Evolutionary conservation across 2,888 invertebrate genomes (phyloP).

Genomic region (Idaea straminata): DNA sequence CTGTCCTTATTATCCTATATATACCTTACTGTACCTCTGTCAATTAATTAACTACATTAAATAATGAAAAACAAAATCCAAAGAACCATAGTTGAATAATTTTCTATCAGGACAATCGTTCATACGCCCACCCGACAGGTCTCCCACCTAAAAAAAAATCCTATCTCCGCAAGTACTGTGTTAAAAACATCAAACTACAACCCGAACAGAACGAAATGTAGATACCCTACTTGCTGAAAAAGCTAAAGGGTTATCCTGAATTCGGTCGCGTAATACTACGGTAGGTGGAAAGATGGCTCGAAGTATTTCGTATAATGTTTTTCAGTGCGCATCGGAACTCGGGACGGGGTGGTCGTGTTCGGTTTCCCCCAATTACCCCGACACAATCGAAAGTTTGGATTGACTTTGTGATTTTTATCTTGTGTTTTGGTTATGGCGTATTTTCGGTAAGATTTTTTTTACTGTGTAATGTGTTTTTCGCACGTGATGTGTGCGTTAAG

Average conservation of each 20-base stretch:
- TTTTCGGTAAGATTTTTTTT: not conserved
- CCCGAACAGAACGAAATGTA: constrained; percentile 28
- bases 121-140: not conserved
- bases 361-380: not conserved
- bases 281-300: not conserved
- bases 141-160: not conserved
- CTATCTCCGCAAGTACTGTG: not conserved
- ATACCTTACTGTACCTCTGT: too few relatives aligned
- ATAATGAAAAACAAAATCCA: not conserved
- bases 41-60: not conserved
- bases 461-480: not conserved
- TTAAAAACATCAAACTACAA: constrained; percentile 23
- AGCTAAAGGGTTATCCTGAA: constrained; percentile 21
- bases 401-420: not conserved
- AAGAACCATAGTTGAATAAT: not conserved
- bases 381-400: not conserved
- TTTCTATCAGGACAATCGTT: not conserved
- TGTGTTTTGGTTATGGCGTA: not conserved
- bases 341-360: not conserved
- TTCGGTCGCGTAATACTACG: constrained; percentile 24
- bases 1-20: too few relatives aligned
- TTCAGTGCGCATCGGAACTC: not conserved
- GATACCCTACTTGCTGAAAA: constrained; percentile 11
- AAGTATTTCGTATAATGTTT: not conserved
- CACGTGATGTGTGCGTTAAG: constrained; percentile 1